A percentile compares a stretch with the other conserved stretches of the same genome.
Conservation (phyloP, 92 coral and sea anemone genomes). For the Parazoanthus darwini region DNA sequence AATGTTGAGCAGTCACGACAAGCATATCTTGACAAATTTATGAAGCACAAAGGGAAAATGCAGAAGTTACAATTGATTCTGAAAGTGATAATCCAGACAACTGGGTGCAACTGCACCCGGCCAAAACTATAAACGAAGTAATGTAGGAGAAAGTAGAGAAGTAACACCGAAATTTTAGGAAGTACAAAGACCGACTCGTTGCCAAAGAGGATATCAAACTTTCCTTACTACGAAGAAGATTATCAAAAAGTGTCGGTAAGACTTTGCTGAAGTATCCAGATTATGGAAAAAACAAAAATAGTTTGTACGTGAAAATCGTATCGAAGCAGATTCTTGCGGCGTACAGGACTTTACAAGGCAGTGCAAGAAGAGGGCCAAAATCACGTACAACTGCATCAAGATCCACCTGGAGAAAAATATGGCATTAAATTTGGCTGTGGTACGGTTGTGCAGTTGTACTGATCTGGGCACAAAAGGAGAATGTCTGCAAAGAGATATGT, state of each 20-base stretch:
- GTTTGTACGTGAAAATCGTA: slow-evolving; percentile 23
- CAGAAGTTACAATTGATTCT: background rate
- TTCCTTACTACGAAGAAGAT: background rate
- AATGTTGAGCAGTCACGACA: slow-evolving; percentile 14
- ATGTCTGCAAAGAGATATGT: slow-evolving; percentile 38
- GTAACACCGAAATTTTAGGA: slow-evolving; percentile 8
- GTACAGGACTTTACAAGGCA: slow-evolving; percentile 37
- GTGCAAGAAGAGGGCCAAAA: slow-evolving; percentile 2
- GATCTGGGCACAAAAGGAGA: background rate
- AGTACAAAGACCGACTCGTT: slow-evolving; percentile 35
- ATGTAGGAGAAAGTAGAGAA: slow-evolving; percentile 37
- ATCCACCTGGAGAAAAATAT: slow-evolving; percentile 24
- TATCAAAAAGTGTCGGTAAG: background rate
- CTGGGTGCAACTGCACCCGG: slow-evolving; percentile 45
- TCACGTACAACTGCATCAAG: slow-evolving; percentile 26
- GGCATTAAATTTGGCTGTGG: slow-evolving; percentile 23
- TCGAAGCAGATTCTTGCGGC: slow-evolving; percentile 28
- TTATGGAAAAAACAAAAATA: background rate
- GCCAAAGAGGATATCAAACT: slow-evolving; percentile 20
- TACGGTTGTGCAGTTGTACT: slow-evolving; percentile 23
- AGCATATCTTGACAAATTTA: background rate
- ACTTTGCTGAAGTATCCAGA: slow-evolving; percentile 21
- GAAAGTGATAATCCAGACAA: slow-evolving; percentile 56
- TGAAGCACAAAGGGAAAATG: background rate
- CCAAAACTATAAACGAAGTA: slow-evolving; percentile 13